Percentiles rank a stretch among this genome's conserved stretches.
Conservation (phyloP, 2,797 vertebrate genomes). For the Chaetodon trifasciatus region DNA sequence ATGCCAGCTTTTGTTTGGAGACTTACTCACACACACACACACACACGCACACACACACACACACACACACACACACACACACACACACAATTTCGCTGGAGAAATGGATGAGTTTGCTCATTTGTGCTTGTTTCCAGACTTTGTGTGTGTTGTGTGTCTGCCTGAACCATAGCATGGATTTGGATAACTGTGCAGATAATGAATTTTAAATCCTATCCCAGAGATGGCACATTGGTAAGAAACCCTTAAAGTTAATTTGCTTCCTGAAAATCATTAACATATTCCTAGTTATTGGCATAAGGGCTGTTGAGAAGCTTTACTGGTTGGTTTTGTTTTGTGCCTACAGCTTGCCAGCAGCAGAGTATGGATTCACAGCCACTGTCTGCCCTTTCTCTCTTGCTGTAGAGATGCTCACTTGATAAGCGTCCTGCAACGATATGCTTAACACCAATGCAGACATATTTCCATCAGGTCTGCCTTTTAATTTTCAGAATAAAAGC, state of each 20-base stretch:
- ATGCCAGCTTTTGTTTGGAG: constrained; percentile 86
- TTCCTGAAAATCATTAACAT: constrained; percentile 80
- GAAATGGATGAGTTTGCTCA: constrained; percentile 80
- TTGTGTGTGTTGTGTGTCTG: constrained; percentile 77
- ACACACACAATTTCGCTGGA: constrained; percentile 52
- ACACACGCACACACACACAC: constrained; percentile 42
- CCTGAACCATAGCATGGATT: constrained; percentile 79
- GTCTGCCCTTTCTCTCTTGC: constrained; percentile 60
- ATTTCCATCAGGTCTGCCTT: constrained; percentile 89
- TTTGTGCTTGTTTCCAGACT: constrained; percentile 81
- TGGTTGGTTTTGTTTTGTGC: constrained; percentile 70
- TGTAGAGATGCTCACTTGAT: constrained; percentile 72
- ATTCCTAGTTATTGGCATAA: constrained; percentile 78
- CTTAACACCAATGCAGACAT: constrained; percentile 82
- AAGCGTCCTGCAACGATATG: constrained; percentile 71
- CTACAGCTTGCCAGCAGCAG: constrained; percentile 63
- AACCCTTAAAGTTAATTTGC: constrained; percentile 82
- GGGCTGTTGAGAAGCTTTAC: constrained; percentile 64
- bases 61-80: constrained; percentile 34
- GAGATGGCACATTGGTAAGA: constrained; percentile 77
- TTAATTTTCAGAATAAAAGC: constrained; percentile 91
- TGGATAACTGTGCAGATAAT: constrained; percentile 83
- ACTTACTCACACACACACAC: constrained; percentile 60
- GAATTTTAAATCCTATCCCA: constrained; percentile 84
- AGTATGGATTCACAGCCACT: constrained; percentile 60